Conservation (phyloP, 2,113 vertebrate species). For the Pheucticus melanocephalus region DNA sequence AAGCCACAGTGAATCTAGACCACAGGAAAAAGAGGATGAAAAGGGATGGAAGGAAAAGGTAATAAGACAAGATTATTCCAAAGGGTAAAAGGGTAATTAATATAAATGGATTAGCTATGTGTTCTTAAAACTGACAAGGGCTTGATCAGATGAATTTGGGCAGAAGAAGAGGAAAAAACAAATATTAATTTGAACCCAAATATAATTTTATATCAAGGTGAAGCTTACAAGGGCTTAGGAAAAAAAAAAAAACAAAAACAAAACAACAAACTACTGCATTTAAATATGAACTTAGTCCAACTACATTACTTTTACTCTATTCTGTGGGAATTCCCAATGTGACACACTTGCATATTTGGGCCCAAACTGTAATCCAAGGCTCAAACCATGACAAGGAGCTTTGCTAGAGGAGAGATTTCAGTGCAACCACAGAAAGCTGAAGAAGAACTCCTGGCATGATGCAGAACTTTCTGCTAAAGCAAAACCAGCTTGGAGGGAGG, state of each 20-base stretch:
- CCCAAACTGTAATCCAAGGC: neutral
- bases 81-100: neutral
- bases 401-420: neutral
- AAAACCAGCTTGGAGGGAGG: neutral
- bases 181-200: neutral
- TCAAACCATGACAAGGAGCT: neutral
- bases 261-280: neutral
- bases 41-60: neutral
- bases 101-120: neutral
- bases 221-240: neutral
- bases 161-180: neutral
- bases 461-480: neutral
- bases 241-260: neutral
- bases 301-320: neutral
- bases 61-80: neutral
- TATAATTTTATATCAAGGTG: neutral
- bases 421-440: neutral
- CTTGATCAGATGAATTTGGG: neutral
- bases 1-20: neutral
- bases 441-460: neutral
- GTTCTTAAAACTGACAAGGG: neutral
- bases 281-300: neutral
- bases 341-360: neutral
- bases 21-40: neutral
- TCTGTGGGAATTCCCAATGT: neutral